Evolutionary conservation across 2,113 vertebrate species (phyloP).

Genomic region (Taurulus bubalis): DNA sequence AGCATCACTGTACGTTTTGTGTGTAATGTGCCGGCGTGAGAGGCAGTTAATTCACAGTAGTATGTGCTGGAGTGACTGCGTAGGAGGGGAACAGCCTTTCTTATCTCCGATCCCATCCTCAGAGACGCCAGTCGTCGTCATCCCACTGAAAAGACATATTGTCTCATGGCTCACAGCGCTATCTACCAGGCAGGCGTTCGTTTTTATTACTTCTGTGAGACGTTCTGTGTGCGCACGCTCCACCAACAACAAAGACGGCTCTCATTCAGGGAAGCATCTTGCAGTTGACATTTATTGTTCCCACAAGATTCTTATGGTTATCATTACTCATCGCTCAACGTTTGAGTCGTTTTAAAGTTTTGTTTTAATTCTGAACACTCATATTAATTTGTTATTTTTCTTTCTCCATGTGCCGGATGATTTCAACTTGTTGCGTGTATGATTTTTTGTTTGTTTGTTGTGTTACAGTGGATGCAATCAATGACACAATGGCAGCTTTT

Average conservation of each 20-base stretch:
- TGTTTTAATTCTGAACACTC: conserved; percentile 27
- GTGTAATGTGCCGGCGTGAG: conserved; percentile 5
- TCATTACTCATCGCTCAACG: conserved; percentile 14
- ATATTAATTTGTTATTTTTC: conserved; percentile 43
- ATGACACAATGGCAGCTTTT: conserved; percentile 99
- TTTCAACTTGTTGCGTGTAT: conserved; percentile 83
- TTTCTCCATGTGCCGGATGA: conserved; percentile 54
- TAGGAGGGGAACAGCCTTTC: conserved; percentile 68
- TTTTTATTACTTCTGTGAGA: conserved; percentile 49
- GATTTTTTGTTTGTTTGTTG: conserved; percentile 91
- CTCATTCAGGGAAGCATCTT: conserved; percentile 41
- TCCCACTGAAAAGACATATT: conserved; percentile 74
- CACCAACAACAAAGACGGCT: conserved; percentile 62
- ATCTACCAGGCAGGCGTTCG: conserved; percentile 50
- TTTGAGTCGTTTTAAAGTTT: conserved; percentile 19
- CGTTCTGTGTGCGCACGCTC: conserved; percentile 34
- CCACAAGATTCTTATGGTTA: conserved; percentile 8
- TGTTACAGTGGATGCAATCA: conserved; percentile 99
- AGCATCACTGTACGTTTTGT: neutral
- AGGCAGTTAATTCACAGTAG: conserved; percentile 9
- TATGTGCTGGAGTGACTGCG: conserved; percentile 28
- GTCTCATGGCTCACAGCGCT: conserved; percentile 37
- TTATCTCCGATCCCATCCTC: conserved; percentile 60
- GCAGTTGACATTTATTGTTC: conserved; percentile 7
- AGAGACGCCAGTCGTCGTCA: conserved; percentile 50